These are phyloP conservation scores for Iguana delicatissima DNA, from an alignment of 2,797 vertebrate genomes.

Conservation along the genomic window DNA sequence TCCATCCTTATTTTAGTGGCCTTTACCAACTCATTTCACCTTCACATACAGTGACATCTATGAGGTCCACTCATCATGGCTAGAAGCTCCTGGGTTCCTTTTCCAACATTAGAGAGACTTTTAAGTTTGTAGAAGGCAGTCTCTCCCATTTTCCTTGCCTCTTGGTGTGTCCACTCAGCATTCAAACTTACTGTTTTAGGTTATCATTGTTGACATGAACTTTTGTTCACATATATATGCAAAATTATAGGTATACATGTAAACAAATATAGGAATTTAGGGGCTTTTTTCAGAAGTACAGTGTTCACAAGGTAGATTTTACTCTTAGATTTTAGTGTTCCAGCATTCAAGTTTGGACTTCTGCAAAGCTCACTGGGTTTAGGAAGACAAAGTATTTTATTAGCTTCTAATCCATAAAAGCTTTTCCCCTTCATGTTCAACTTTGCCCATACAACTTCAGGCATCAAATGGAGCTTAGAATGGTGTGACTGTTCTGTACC, in stretches of 20 bases:
- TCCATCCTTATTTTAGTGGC: neutral
- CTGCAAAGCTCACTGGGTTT: neutral
- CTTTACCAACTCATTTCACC: neutral
- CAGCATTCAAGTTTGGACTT: too few species aligned
- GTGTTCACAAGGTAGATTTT: neutral
- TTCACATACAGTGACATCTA: neutral
- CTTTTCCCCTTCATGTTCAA: too few species aligned
- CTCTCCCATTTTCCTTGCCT: neutral
- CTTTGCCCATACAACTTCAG: too few species aligned
- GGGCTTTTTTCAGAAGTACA: neutral
- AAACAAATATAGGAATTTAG: neutral
- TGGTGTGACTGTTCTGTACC: too few species aligned
- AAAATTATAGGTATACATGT: neutral
- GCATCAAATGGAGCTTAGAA: too few species aligned
- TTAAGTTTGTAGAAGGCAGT: neutral
- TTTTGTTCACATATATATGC: neutral
- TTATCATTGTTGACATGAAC: neutral
- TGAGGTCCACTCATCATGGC: neutral
- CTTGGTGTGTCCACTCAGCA: neutral
- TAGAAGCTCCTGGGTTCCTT: neutral
- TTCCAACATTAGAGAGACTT: too few species aligned
- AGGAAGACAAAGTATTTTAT: too few species aligned
- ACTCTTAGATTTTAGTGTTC: neutral
- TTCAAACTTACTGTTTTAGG: neutral
- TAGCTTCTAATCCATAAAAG: too few species aligned